Percentiles rank a stretch among this genome's conserved stretches.
Evolutionary conservation across 2,888 invertebrate species (phyloP).

Genomic region (Thera obeliscata): DNA sequence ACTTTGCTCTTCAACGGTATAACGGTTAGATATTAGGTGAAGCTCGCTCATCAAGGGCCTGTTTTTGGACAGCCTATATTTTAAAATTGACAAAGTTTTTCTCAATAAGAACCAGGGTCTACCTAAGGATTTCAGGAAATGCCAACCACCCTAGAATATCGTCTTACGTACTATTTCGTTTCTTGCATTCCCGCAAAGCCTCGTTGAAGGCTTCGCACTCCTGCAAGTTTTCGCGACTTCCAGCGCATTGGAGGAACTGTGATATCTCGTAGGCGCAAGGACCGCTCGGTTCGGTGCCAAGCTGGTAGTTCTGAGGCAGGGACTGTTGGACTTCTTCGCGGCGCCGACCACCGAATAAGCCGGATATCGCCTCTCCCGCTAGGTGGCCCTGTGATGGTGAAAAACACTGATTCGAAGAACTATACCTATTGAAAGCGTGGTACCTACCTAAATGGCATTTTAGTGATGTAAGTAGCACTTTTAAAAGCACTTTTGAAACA

Average conservation of each 20-base stretch:
- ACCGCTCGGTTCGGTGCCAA: conserved; percentile 83
- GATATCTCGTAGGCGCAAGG: conserved; percentile 97
- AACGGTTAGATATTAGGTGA: too few species aligned
- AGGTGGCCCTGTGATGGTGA: conserved; percentile 89
- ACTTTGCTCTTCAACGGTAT: too few species aligned
- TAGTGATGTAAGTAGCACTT: too few species aligned
- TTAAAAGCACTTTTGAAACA: too few species aligned
- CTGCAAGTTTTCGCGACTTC: conserved; percentile 91
- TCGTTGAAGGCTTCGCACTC: conserved; percentile 98
- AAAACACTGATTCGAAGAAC: background rate
- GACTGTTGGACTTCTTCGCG: conserved; percentile 62
- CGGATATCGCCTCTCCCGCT: conserved; percentile 93
- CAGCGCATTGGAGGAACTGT: conserved; percentile 97
- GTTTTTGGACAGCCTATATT: background rate
- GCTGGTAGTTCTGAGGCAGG: conserved; percentile 66
- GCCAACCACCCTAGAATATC: background rate
- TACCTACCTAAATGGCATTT: too few species aligned
- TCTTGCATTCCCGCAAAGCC: conserved; percentile 96
- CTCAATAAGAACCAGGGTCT: too few species aligned
- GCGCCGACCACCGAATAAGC: conserved; percentile 63
- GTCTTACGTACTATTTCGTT: conserved; percentile 85
- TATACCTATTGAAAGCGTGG: too few species aligned
- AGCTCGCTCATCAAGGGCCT: too few species aligned
- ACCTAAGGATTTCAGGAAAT: background rate
- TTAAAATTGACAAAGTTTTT: background rate